Evolutionary conservation across 2,888 invertebrate genomes (phyloP).

Genomic region (Stenurella melanura): DNA sequence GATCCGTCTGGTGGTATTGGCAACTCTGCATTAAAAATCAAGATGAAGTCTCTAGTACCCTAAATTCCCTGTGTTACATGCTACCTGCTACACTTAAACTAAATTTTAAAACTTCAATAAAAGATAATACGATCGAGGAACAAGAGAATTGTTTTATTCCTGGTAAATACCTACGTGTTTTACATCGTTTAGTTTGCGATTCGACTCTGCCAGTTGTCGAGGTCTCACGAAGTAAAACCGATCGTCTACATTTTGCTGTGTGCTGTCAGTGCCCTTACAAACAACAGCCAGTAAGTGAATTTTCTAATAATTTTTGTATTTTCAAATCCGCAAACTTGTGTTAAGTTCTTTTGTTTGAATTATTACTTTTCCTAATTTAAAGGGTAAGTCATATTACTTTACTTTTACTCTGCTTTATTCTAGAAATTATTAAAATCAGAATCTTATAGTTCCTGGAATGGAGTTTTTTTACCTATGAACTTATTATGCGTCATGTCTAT

Average conservation of each 20-base stretch:
- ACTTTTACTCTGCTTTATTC: conserved; percentile 4
- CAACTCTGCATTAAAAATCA: conserved; percentile 12
- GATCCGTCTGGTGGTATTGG: neutral
- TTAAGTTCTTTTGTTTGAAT: conserved; percentile 35
- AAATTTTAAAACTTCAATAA: neutral
- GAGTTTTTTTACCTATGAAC: conserved; percentile 37
- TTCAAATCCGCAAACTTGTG: conserved; percentile 24
- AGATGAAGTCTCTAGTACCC: neutral
- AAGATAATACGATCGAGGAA: neutral
- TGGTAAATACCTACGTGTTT: neutral
- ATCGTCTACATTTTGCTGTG: conserved; percentile 47
- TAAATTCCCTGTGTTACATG: neutral
- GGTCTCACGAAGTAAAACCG: conserved; percentile 44
- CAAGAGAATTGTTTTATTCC: neutral
- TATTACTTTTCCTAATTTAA: conserved; percentile 42
- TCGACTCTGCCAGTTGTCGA: conserved; percentile 41
- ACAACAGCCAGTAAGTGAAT: conserved; percentile 76
- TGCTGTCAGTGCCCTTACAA: conserved; percentile 69
- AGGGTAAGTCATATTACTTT: conserved; percentile 10
- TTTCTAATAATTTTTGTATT: conserved; percentile 61
- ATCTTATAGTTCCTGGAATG: conserved; percentile 24
- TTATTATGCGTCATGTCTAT: conserved; percentile 54
- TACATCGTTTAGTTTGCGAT: neutral
- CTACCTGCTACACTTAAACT: neutral
- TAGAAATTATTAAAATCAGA: conserved; percentile 11